Conservation (phyloP, 2,888 invertebrate species). For the Drosophila yooni region DNA sequence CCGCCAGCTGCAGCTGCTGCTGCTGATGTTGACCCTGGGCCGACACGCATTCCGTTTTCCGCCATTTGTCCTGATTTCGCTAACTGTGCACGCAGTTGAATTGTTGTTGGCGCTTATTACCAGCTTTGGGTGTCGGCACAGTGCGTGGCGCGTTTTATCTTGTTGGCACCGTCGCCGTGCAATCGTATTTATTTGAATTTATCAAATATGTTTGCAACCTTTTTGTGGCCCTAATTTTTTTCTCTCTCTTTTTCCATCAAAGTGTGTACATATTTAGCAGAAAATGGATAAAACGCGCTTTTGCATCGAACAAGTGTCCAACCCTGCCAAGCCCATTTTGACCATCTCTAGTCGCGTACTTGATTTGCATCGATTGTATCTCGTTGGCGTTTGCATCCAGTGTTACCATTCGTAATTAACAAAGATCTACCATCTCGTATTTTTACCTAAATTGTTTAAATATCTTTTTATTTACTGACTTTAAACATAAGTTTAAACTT, state of each 20-base stretch:
- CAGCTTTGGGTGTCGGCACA: constrained; percentile 55
- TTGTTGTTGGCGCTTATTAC: constrained; percentile 57
- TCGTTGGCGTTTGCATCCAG: background rate
- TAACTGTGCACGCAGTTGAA: constrained; percentile 49
- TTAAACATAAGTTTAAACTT: background rate
- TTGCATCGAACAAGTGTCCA: constrained; percentile 37
- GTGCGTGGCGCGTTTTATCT: constrained; percentile 59
- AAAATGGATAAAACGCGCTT: constrained; percentile 53
- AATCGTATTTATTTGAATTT: constrained; percentile 65
- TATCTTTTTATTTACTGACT: background rate
- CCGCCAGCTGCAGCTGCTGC: constrained; percentile 42
- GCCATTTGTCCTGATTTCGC: constrained; percentile 76
- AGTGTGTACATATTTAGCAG: constrained; percentile 66
- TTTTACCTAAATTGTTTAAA: background rate
- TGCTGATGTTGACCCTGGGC: constrained; percentile 67
- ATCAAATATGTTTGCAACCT: constrained; percentile 75
- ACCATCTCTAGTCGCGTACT: constrained; percentile 28
- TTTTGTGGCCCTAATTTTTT: constrained; percentile 78
- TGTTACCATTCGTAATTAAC: background rate
- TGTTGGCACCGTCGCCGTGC: constrained; percentile 55
- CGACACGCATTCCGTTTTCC: constrained; percentile 82
- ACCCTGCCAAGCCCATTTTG: constrained; percentile 50
- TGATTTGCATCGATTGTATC: constrained; percentile 15
- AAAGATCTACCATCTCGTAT: background rate
- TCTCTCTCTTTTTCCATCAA: constrained; percentile 70